Base-by-base conservation (phyloP, 2,888 invertebrate species). In the Ceramica pisi region DNA sequence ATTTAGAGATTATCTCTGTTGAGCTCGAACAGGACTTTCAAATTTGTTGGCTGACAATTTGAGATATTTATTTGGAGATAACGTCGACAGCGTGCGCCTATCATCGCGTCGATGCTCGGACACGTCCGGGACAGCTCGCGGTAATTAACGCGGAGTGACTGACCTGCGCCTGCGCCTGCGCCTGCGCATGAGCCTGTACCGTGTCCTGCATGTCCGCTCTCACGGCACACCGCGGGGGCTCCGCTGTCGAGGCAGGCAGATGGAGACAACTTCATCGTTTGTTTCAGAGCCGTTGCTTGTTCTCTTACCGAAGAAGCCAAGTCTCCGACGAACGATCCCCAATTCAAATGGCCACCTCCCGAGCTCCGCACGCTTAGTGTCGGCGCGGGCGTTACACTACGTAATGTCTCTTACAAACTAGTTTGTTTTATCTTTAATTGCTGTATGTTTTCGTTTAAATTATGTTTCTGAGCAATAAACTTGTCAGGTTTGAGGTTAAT, bases 21-120 rank as follows among this genome's bases (percentile, higher is more conserved):
- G 81, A 81, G 84, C 81, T 67, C 85, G 85, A 86, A 89, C 91
- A 89, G 90, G 90, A 89, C 88, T 90, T 89, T 91, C 87, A 83
- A 91, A 92, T 91, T 90, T 91, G 92, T 90, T 89, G 89, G 85
- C 89, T 89, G 90, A 89, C 89, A 86, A 86, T 86, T 72, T 82
- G 87, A 90, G 91, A 91, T 92, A 89, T 88, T 86, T 86, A 87
- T 88, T 80, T 84, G 73, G 75, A 87, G 92, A 92, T 92, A 92
- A 88, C 74, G 74, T 74, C 65, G 83, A 79, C 84, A 79, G 77
- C 57, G 68, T 75, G 63, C 59, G 53, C 56, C 70, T 60, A 48
- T 57, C 71, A 64, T 67, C 76, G 16, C 76, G 14, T 26, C 53
- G 60, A 61, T 75, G 38, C 38, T 75, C 65, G 48, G 26, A 60